phyloP scores from a whole-genome alignment of 2,113 vertebrate genomes.

The Rhizomys pruinosus region DNA sequence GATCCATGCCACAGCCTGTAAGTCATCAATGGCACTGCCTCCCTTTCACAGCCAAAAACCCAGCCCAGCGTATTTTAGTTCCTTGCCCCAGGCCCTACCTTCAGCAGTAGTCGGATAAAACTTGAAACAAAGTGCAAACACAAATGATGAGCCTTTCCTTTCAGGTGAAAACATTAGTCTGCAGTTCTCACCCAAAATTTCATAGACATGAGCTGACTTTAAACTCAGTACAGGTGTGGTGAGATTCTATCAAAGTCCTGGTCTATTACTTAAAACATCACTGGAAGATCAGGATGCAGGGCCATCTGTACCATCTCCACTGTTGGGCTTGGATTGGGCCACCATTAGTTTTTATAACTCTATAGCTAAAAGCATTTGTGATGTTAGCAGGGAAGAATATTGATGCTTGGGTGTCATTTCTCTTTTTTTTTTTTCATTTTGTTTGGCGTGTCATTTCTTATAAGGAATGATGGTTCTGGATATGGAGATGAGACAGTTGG shows the following conservation, averaged over 20 bases:
- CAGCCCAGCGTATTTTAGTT: not conserved
- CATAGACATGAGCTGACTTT: not conserved
- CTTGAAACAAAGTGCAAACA: not conserved
- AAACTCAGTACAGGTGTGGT: not conserved
- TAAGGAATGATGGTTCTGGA: not conserved
- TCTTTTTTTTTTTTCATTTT: too few relatives aligned
- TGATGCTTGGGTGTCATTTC: not conserved
- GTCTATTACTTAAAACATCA: not conserved
- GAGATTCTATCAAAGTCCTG: not conserved
- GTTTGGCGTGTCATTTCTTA: not conserved
- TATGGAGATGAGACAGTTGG: not conserved
- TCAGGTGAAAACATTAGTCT: not conserved
- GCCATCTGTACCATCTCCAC: not conserved
- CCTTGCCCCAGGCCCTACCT: not conserved
- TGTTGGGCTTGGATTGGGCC: not conserved
- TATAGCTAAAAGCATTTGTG: conserved; percentile 11
- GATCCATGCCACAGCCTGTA: not conserved
- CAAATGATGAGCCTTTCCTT: not conserved
- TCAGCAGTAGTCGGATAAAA: not conserved
- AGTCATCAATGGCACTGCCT: not conserved
- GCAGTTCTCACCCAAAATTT: not conserved
- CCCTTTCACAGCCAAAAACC: not conserved
- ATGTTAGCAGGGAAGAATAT: not conserved
- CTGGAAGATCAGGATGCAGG: not conserved
- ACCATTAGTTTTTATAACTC: not conserved